phyloP scores from a whole-genome alignment of 1,140 invertebrate species.

The Macrosteles quadrilineatus region DNA sequence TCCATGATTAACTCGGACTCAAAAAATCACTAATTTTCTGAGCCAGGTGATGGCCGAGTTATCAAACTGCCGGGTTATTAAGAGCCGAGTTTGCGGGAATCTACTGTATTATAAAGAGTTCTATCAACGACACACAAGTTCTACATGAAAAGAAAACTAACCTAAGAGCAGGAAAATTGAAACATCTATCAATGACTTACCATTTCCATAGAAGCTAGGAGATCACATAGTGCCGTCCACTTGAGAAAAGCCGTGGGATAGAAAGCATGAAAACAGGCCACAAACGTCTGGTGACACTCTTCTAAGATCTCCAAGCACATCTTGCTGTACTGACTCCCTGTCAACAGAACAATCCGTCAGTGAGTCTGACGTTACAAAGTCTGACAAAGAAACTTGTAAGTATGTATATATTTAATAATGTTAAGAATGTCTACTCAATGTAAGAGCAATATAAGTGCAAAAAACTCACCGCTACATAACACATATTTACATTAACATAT shows the following conservation, averaged over 20 bases:
- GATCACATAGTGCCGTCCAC: slow-evolving; percentile 88
- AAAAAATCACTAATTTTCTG: too few relatives aligned
- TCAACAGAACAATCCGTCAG: slow-evolving; percentile 57
- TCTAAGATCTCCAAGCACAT: slow-evolving; percentile 65
- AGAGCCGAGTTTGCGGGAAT: too few relatives aligned
- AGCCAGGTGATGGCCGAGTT: too few relatives aligned
- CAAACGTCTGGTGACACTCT: slow-evolving; percentile 89
- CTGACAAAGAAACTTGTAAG: too few relatives aligned
- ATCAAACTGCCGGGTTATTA: too few relatives aligned
- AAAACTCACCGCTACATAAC: slow-evolving; percentile 89
- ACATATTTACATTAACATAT: slow-evolving; percentile 86
- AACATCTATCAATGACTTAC: slow-evolving; percentile 52
- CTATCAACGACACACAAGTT: too few relatives aligned
- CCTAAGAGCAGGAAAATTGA: background rate
- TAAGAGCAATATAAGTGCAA: slow-evolving; percentile 94
- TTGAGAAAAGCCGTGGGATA: slow-evolving; percentile 92
- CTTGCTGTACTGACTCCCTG: slow-evolving; percentile 25
- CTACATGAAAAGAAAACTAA: background rate
- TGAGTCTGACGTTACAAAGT: slow-evolving; percentile 55
- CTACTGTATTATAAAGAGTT: too few relatives aligned
- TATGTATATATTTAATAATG: slow-evolving; percentile 83
- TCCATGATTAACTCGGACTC: too few relatives aligned
- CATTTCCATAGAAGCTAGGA: slow-evolving; percentile 77
- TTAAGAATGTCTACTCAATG: slow-evolving; percentile 88
- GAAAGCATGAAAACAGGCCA: slow-evolving; percentile 92